Conservation (phyloP, 2,888 invertebrate genomes). For the Synanthedon tipuliformis region DNA sequence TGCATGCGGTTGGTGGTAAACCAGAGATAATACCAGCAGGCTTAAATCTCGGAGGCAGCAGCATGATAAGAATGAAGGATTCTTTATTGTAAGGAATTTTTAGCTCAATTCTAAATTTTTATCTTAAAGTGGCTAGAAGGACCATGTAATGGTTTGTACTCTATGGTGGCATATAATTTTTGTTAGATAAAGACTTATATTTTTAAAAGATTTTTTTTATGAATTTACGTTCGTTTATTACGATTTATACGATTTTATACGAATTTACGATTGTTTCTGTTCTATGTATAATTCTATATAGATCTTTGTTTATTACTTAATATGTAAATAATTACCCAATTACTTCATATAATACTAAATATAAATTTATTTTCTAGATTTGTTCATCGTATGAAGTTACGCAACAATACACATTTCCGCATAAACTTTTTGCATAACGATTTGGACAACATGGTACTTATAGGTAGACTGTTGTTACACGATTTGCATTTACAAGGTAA, state of each 20-base stretch:
- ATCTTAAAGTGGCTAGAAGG: no score
- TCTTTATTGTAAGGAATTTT: conserved; percentile 32
- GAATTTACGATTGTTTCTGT: no score
- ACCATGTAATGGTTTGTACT: no score
- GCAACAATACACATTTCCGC: conserved; percentile 41
- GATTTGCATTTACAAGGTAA: conserved; percentile 43
- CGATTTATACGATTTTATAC: no score
- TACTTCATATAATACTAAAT: neutral
- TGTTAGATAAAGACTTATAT: no score
- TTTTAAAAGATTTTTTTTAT: no score
- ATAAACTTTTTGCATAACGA: conserved; percentile 28
- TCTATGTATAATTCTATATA: no score
- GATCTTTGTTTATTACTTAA: no score
- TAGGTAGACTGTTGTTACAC: conserved; percentile 24
- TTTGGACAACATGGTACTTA: conserved; percentile 26
- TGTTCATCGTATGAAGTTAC: conserved; percentile 52
- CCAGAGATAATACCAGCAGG: conserved; percentile 38
- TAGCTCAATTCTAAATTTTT: no score
- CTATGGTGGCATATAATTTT: no score
- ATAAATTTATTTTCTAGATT: conserved; percentile 23
- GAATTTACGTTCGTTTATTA: no score
- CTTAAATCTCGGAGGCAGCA: conserved; percentile 40
- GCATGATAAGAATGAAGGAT: conserved; percentile 32
- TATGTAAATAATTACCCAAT: neutral
- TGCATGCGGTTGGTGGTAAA: conserved; percentile 10